Conservation (phyloP, 2,113 vertebrate genomes). For the Pterocles gutturalis region DNA sequence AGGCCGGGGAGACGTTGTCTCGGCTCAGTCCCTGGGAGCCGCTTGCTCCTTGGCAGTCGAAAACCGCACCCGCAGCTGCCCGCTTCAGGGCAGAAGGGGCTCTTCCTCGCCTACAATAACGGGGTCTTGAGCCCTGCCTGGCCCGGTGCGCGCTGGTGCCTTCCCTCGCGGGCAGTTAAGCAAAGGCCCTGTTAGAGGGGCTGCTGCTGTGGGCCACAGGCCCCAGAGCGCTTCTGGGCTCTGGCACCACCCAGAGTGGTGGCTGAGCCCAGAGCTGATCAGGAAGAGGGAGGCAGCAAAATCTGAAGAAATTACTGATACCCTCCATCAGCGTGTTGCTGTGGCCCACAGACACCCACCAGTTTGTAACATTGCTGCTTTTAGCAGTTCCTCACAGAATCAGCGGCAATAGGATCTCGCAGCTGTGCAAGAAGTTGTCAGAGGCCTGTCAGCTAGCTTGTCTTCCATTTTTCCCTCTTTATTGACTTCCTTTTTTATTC, state of each 20-base stretch:
- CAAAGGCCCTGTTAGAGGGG: fast-evolving
- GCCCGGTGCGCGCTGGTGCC: fast-evolving
- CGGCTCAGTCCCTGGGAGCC: fast-evolving
- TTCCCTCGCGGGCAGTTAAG: too few relatives aligned
- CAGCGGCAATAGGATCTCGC: fast-evolving
- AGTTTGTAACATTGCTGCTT: fast-evolving
- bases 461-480: background rate
- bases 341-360: fast-evolving
- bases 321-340: fast-evolving
- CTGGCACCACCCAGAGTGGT: fast-evolving
- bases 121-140: fast-evolving
- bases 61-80: background rate
- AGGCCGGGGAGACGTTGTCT: fast-evolving
- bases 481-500: background rate
- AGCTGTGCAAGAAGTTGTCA: background rate
- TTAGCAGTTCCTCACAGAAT: fast-evolving
- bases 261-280: background rate
- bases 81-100: fast-evolving
- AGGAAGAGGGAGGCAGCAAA: background rate
- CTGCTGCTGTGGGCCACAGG: fast-evolving
- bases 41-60: background rate
- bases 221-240: fast-evolving
- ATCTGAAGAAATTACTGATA: fast-evolving
- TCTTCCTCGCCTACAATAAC: background rate
- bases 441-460: background rate